Evolutionary conservation across 2,797 vertebrate genomes (phyloP), one percentile per base, ranked within the genome.

Genomic region (Taenioides sp.): DNA sequence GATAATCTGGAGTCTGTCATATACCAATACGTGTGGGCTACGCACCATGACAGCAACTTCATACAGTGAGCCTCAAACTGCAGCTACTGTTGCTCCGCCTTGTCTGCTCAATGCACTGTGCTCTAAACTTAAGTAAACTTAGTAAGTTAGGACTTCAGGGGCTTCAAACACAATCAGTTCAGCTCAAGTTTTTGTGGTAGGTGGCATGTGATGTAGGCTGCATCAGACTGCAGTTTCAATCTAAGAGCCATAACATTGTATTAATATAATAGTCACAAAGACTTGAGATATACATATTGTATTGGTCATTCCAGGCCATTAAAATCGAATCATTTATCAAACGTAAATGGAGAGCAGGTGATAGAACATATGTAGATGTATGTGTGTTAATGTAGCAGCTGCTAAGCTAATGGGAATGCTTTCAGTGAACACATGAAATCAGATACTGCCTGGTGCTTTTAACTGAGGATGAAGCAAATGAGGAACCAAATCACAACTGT

Each of bases 121-220:
- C 50, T 57, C 66, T 55, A 70, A 76, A 71, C 87, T 90, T 90
- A 91, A 88, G 66, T 55, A 68, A 77, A 71, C 87, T 90, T 90
- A 91, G 89, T 89, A 91, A 89, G 75, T 57, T 80, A 68, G n/a
- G 52, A 68, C 80, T 86, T 85, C 85, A 89, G 86, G 83, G 86
- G 52, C 27, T 52, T 69, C 47, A 37, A 71, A 76, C 60, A 65
- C 62, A 49, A 17, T 50, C 37, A 67, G 37, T 69, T 43, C 75
- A 70, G 65, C 71, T 23, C 22, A 49, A 58, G 22, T 58, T 73
- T 50, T 27, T 59, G 20, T 73, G 49, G 23, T 49, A 17, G 9
- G 3, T 49, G 66, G 75, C 67, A 43, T 80, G 37, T 84, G 79
- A 76, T 87, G 85, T 81, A 67, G 75, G 64, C 79, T 58, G 79